Evolutionary conservation across 2,888 invertebrate genomes (phyloP), one percentile per base, ranked within the genome.

Genomic region (Thymelicus lineola): DNA sequence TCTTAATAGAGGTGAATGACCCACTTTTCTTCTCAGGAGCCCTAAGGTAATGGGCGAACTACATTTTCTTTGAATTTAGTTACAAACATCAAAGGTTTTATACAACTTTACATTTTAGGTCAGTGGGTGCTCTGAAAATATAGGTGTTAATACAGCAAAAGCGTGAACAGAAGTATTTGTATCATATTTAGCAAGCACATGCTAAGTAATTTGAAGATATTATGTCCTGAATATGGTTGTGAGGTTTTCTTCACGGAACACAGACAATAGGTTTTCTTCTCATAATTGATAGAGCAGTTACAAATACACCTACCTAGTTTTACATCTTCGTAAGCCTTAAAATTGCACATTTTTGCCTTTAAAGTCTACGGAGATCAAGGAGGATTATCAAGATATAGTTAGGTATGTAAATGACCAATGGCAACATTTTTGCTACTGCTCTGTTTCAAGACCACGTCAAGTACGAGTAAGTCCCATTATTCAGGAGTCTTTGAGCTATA

Each of bases 121-220:
- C 65, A 66, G 28, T 58, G 28, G 58, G 65, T 57, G 45, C 35
- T 66, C 58, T 35, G 35, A 45, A 36, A 57, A 58, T 42, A n/a
- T 58, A 63, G 63, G 50, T 38, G 42, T 42, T 12, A 42, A 42
- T 42, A 42, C 9, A 42, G 57, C 38, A 53, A 6, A 57, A 55
- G 45, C 42, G 58, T 35, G 28, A 57, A n/a, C 35, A 55, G 9
- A 28, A 42, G 42, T 42, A 66, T 58, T 66, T 66, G 45, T 45
- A 35, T 42, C 59, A 45, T 59, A 66, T 66, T 69, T 68, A 50
- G 20, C 70, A 67, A 64, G 65, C 71, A 76, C 69, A 12, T 35
- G 63, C 36, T 15, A 69, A 69, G 38, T 60, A 67, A 61, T 53
- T 42, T 59, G 28, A 28, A 28, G 28, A 28, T 28, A 28, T 20